phyloP scores from a whole-genome alignment of 1,140 invertebrate genomes.

The Brachionus rubens region DNA sequence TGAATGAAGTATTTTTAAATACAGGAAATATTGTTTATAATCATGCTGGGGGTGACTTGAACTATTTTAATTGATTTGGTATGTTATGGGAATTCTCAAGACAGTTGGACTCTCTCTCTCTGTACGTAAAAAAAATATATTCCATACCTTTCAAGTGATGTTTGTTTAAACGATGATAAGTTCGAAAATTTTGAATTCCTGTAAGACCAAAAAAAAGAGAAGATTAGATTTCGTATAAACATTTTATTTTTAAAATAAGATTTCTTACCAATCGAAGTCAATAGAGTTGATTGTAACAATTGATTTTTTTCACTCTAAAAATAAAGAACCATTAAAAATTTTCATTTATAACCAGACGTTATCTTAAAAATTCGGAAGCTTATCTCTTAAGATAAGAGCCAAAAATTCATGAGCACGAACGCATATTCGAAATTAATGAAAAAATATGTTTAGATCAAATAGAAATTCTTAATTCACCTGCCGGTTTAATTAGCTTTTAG shows the following conservation, averaged over 20 bases:
- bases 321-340: too few relatives aligned
- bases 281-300: background rate
- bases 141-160: constrained; percentile 21
- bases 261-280: constrained; percentile 13
- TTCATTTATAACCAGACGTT: too few relatives aligned
- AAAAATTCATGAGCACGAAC: background rate
- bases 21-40: background rate
- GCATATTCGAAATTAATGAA: too few relatives aligned
- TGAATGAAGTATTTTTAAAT: background rate
- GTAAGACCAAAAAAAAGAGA: background rate
- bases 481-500: background rate
- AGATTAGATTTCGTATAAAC: background rate
- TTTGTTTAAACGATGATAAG: constrained; percentile 21
- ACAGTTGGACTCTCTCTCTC: background rate
- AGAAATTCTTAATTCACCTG: background rate
- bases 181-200: constrained; percentile 34
- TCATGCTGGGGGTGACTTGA: background rate
- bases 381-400: too few relatives aligned
- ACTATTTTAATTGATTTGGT: constrained; percentile 17
- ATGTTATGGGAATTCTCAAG: background rate
- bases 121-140: background rate
- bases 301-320: background rate
- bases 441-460: too few relatives aligned
- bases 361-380: too few relatives aligned
- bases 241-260: background rate